Evolutionary conservation across 2,113 vertebrate genomes (phyloP).

Genomic region (Microtus montanus): DNA sequence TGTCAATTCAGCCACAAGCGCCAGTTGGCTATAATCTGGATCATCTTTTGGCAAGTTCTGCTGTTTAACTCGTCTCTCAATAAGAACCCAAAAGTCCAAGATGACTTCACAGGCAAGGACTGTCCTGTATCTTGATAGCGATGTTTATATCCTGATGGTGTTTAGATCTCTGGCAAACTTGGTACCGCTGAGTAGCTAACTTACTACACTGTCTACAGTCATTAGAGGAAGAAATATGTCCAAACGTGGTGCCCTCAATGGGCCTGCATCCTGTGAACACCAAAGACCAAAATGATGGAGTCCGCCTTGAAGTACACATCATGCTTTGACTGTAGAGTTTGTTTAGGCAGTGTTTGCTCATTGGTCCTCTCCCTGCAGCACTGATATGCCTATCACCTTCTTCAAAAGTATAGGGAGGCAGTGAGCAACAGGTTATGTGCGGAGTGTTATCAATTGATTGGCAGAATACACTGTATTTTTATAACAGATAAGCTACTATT

Average conservation of each 20-base stretch:
- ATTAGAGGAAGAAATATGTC: not conserved
- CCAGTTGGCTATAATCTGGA: not conserved
- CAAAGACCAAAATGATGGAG: not conserved
- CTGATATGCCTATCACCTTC: not conserved
- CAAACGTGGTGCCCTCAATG: not conserved
- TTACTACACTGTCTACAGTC: not conserved
- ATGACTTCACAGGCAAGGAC: not conserved
- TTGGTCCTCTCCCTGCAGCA: not conserved
- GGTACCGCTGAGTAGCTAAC: not conserved
- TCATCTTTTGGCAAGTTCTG: slow-evolving; percentile 25
- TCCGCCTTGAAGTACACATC: not conserved
- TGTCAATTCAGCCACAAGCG: not conserved
- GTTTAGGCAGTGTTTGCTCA: not conserved
- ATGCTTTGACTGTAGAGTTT: slow-evolving; percentile 10
- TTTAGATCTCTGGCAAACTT: slow-evolving; percentile 33
- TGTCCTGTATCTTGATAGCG: not conserved
- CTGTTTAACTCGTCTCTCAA: not conserved
- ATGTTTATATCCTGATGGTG: not conserved
- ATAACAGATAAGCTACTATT: not conserved
- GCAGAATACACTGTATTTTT: slow-evolving; percentile 9
- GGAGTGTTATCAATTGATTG: not conserved
- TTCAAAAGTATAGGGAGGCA: not conserved
- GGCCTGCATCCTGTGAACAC: not conserved
- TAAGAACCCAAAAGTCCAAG: not conserved
- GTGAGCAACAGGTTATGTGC: not conserved